Percentiles rank a stretch among this genome's conserved stretches.
phyloP scores from a whole-genome alignment of 2,113 vertebrate species.

The Colinus virginianus region DNA sequence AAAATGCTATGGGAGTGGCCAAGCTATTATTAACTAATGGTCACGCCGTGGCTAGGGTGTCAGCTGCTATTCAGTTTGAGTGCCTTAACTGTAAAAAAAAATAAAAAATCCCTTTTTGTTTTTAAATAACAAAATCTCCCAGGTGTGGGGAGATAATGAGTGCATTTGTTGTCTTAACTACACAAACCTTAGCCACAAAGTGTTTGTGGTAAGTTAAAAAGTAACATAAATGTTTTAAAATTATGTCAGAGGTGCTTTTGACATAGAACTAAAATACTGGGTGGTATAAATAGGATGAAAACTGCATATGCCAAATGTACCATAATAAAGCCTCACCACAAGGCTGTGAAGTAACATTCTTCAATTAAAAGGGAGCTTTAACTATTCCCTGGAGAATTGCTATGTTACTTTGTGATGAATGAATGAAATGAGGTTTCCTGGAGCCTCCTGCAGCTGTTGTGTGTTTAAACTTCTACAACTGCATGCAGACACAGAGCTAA shows the following conservation, averaged over 20 bases:
- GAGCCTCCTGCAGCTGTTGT: not conserved
- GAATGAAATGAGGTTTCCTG: not conserved
- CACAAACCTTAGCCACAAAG: slow-evolving; percentile 1
- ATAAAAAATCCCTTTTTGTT: not conserved
- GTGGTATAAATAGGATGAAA: slow-evolving; percentile 2
- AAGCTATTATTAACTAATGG: slow-evolving; percentile 20
- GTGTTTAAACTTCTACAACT: not conserved
- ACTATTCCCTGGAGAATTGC: not conserved
- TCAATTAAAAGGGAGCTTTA: not conserved
- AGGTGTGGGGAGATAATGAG: not conserved
- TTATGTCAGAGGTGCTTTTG: slow-evolving; percentile 15
- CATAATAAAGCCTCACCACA: slow-evolving; percentile 6
- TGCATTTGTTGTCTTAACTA: slow-evolving; percentile 25
- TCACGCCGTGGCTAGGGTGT: not conserved
- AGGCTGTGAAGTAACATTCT: not conserved
- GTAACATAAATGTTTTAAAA: slow-evolving; percentile 11
- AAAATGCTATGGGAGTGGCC: not conserved
- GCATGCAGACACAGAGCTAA: not conserved
- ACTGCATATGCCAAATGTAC: not conserved
- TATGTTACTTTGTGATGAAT: not conserved
- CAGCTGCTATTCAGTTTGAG: not conserved
- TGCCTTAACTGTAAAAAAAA: not conserved
- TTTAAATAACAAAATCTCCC: not conserved
- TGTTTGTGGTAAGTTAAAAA: slow-evolving; percentile 43
- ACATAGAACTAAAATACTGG: not conserved